Evolutionary conservation across 2,797 vertebrate genomes (phyloP).

Genomic region (Chaetophractus vellerosus): DNA sequence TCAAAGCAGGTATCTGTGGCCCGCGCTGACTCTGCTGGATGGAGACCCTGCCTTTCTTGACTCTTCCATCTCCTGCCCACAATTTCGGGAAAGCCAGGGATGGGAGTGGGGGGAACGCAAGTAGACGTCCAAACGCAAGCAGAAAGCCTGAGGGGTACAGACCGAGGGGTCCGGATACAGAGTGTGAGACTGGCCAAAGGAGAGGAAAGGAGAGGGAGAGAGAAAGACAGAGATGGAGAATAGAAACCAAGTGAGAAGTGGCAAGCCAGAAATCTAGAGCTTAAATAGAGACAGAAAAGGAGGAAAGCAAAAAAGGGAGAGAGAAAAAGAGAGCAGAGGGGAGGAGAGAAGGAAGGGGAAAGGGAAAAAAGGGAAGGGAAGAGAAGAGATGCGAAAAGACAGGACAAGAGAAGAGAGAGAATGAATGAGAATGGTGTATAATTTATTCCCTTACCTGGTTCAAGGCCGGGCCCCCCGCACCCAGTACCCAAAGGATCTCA

Average conservation of each 20-base stretch:
- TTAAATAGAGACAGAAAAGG: neutral
- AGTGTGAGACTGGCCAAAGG: neutral
- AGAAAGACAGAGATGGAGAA: neutral
- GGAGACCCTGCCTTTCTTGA: neutral
- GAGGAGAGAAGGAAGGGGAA: neutral
- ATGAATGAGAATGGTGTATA: slow-evolving; percentile 54
- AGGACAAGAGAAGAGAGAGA: no score
- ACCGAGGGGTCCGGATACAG: neutral
- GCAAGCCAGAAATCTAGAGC: neutral
- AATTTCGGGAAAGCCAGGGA: neutral
- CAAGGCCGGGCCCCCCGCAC: neutral
- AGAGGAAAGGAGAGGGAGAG: neutral
- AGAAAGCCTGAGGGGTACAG: neutral
- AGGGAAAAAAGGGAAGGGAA: neutral
- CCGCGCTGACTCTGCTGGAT: neutral
- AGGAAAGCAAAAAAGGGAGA: neutral
- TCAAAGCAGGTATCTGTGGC: slow-evolving; percentile 61
- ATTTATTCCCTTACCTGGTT: slow-evolving; percentile 80
- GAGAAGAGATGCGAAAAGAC: neutral
- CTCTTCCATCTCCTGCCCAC: neutral
- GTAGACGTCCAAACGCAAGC: neutral
- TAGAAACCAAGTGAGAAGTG: neutral
- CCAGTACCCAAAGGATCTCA: slow-evolving; percentile 29
- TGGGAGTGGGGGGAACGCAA: neutral
- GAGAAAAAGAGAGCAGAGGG: neutral